phyloP scores from a whole-genome alignment of 2,113 vertebrate genomes.

The Heterocephalus glaber region DNA sequence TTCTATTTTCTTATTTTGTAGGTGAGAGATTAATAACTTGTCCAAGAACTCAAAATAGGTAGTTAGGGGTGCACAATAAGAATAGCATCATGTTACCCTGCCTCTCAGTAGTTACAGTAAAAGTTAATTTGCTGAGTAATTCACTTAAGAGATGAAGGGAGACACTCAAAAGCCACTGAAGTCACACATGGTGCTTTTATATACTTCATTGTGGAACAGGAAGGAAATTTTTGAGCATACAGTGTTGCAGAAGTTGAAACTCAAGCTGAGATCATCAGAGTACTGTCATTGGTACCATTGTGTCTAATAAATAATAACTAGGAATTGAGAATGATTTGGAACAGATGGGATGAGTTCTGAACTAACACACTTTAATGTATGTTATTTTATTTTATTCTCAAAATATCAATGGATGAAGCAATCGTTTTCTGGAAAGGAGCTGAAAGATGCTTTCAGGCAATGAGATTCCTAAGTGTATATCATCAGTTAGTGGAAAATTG shows the following conservation, averaged over 20 bases:
- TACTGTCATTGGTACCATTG: not conserved
- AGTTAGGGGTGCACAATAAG: not conserved
- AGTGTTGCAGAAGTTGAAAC: slow-evolving; percentile 15
- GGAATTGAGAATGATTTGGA: not conserved
- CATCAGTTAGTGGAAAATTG: not conserved
- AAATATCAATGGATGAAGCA: not conserved
- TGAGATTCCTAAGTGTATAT: not conserved
- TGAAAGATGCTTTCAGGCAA: not conserved
- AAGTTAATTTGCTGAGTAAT: slow-evolving; percentile 39
- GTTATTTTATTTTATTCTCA: slow-evolving; percentile 45
- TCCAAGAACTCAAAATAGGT: not conserved
- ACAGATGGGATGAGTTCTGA: not conserved
- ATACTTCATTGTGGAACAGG: not conserved
- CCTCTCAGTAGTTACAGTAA: not conserved
- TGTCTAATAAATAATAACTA: not conserved
- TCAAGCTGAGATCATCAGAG: not conserved
- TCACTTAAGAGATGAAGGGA: not conserved
- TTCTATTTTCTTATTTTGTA: not conserved
- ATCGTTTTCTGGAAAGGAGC: not conserved
- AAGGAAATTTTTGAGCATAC: not conserved
- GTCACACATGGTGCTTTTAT: not conserved
- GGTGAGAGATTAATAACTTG: slow-evolving; percentile 4
- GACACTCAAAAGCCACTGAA: not conserved
- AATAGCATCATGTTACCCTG: not conserved
- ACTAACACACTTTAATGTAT: not conserved